Conservation (phyloP, 2,113 vertebrate species). For the Phrynocephalus versicolor region DNA sequence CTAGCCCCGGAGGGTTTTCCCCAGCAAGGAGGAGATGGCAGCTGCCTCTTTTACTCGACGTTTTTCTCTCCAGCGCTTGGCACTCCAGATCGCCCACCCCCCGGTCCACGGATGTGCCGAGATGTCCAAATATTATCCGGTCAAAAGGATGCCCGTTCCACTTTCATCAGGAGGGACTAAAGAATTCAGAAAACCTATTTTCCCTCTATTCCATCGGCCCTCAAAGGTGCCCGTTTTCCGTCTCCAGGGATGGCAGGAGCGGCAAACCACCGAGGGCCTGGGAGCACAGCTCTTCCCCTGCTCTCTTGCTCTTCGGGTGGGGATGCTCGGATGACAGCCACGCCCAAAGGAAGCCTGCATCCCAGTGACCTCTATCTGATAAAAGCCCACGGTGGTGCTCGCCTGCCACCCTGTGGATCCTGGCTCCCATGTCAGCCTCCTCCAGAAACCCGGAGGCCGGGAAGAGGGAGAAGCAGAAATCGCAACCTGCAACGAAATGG, state of each 20-base stretch:
- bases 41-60: neutral
- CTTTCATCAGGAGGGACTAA: too few species aligned
- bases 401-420: conserved; percentile 44
- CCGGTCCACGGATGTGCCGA: too few species aligned
- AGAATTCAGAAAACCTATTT: too few species aligned
- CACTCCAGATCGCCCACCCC: too few species aligned
- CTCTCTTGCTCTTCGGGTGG: neutral
- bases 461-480: neutral
- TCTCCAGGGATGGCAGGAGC: too few species aligned
- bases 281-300: too few species aligned
- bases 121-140: too few species aligned
- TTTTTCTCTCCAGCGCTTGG: too few species aligned
- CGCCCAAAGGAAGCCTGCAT: neutral
- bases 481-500: neutral
- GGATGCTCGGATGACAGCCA: neutral
- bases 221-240: neutral
- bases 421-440: neutral
- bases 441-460: neutral
- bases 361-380: conserved; percentile 17
- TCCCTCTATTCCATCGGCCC: too few species aligned
- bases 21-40: neutral
- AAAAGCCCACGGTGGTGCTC: conserved; percentile 12
- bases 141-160: too few species aligned
- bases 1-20: too few species aligned
- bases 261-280: too few species aligned